Evolutionary conservation across 2,113 vertebrate genomes (phyloP).

Genomic region (Datnioides undecimradiatus): DNA sequence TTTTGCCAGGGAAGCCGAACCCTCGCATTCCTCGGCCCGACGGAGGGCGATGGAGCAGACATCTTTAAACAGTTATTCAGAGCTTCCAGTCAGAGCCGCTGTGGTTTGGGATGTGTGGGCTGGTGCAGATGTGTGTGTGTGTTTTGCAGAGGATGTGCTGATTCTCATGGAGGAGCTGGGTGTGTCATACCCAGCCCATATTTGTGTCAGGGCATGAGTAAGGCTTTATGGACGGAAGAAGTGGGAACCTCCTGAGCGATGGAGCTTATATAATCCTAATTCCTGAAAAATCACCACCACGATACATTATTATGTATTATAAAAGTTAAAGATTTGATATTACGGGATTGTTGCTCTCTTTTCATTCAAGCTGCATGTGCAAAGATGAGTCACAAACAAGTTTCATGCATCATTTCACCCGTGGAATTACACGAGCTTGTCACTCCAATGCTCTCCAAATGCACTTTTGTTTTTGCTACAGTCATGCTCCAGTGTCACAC

Average conservation of each 20-base stretch:
- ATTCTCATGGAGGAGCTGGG: conserved; percentile 47
- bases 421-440: background rate
- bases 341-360: background rate
- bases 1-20: conserved; percentile 65
- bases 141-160: conserved; percentile 38
- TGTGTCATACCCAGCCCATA: conserved; percentile 46
- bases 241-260: conserved; percentile 15
- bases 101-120: conserved; percentile 56
- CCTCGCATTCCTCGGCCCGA: conserved; percentile 64
- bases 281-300: background rate
- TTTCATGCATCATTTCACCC: background rate
- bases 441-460: background rate
- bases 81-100: conserved; percentile 59
- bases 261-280: background rate
- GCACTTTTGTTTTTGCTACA: background rate
- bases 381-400: background rate
- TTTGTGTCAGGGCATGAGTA: conserved; percentile 47
- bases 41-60: conserved; percentile 58
- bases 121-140: conserved; percentile 32
- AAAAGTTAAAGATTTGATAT: background rate
- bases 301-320: background rate
- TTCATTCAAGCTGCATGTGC: background rate
- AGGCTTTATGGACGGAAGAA: conserved; percentile 17
- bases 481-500: background rate
- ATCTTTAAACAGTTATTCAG: conserved; percentile 74